Evolutionary conservation across 2,797 vertebrate genomes (phyloP).

Genomic region (Okamejei kenojei): DNA sequence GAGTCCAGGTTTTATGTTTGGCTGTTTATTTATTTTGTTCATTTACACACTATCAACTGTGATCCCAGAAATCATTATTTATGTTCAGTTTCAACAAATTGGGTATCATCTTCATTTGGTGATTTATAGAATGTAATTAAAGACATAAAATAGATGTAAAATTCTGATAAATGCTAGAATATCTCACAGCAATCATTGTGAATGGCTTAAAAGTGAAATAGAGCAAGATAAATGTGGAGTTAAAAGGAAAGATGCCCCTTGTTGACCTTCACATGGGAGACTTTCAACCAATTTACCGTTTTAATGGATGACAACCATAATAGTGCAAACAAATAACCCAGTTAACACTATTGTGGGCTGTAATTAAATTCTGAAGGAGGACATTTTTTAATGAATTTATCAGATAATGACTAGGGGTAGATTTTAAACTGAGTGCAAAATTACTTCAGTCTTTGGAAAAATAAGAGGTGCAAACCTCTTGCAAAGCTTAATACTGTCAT

Average conservation of each 20-base stretch:
- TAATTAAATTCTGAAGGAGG: neutral
- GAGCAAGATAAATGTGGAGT: constrained; percentile 22
- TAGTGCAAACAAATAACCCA: neutral
- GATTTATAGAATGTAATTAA: too few species aligned
- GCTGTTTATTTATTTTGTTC: neutral
- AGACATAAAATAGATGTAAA: neutral
- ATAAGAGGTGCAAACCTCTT: neutral
- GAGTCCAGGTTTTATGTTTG: neutral
- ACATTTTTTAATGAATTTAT: neutral
- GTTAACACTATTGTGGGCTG: neutral
- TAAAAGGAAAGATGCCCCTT: neutral
- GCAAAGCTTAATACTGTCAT: too few species aligned
- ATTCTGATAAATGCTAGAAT: neutral
- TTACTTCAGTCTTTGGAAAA: neutral
- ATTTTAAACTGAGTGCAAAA: neutral
- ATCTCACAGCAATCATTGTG: neutral
- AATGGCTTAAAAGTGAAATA: constrained; percentile 21
- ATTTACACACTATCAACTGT: neutral
- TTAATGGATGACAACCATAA: neutral
- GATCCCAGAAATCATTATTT: constrained; percentile 8
- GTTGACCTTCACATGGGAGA: neutral
- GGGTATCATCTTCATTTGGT: neutral
- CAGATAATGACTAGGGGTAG: neutral
- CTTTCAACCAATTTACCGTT: constrained; percentile 3
- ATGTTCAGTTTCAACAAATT: neutral